A percentile compares a stretch with the other conserved stretches of the same genome.
phyloP scores from a whole-genome alignment of 2,797 vertebrate genomes.

The Acrossocheilus fasciatus region DNA sequence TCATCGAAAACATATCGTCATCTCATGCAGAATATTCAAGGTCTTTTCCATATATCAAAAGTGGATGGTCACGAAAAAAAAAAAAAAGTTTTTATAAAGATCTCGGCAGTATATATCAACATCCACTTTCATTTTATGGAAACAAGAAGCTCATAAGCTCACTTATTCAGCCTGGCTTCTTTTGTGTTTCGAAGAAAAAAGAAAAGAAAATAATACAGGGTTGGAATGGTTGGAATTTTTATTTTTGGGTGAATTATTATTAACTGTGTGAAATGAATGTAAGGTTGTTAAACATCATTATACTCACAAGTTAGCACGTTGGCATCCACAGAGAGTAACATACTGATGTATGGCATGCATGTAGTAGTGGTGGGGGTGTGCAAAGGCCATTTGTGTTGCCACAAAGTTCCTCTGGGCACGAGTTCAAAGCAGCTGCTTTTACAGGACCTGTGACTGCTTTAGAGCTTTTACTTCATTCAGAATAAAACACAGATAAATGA shows the following conservation, averaged over 20 bases:
- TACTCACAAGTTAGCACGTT: not conserved
- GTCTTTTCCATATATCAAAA: not conserved
- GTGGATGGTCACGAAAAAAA: not conserved
- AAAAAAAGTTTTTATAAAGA: not conserved
- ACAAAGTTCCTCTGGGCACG: slow-evolving; percentile 49
- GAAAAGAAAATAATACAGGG: not conserved
- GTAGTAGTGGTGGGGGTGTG: not conserved
- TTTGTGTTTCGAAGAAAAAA: not conserved
- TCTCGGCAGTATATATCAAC: not conserved
- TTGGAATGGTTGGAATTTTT: not conserved
- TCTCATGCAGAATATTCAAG: not conserved
- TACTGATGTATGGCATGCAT: not conserved
- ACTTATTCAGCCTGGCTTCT: not conserved
- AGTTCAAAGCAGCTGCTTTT: slow-evolving; percentile 62
- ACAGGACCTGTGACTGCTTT: slow-evolving; percentile 44
- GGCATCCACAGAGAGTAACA: not conserved
- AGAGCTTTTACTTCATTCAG: slow-evolving; percentile 38
- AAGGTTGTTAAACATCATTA: not conserved
- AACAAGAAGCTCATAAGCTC: not conserved
- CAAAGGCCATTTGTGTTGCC: slow-evolving; percentile 52
- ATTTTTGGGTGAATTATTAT: not conserved
- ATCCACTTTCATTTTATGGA: not conserved
- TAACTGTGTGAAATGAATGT: not conserved
- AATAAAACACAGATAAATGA: slow-evolving; percentile 35
- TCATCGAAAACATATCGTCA: not conserved